Conservation (phyloP, 37 sponge, comb jelly and placozoan genomes). For the Chondrilla cf. caribensis region DNA sequence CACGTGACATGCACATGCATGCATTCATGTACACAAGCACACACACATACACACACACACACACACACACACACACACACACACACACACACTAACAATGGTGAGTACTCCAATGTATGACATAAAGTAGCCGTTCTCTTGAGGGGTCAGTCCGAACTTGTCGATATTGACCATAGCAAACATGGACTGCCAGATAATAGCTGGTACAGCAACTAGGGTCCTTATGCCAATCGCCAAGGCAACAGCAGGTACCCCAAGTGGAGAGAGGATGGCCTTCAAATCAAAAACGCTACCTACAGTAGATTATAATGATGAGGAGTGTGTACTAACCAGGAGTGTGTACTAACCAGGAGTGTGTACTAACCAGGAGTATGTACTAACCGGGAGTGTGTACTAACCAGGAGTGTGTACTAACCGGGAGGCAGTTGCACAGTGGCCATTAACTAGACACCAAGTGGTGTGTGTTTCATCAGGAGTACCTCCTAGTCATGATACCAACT, state of each 20-base stretch:
- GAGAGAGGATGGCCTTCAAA: constrained; percentile 42
- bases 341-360: too few species aligned
- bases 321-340: too few species aligned
- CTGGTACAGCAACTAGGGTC: constrained; percentile 64
- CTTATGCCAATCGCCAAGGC: constrained; percentile 41
- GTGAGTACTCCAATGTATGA: constrained; percentile 64
- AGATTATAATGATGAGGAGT: too few species aligned
- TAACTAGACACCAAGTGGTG: too few species aligned
- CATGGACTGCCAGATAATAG: constrained; percentile 73
- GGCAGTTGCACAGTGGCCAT: too few species aligned
- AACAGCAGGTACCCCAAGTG: constrained; percentile 52
- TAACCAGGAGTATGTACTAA: too few species aligned
- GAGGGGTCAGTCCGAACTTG: constrained; percentile 58
- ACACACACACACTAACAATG: constrained; percentile 46
- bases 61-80: not conserved
- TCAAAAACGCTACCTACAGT: constrained; percentile 36
- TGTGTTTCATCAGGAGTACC: too few species aligned
- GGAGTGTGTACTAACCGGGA: too few species aligned
- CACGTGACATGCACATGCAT: not conserved
- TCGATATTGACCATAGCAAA: constrained; percentile 71
- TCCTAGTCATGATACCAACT: too few species aligned
- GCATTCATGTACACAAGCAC: not conserved
- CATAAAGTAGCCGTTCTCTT: constrained; percentile 61
- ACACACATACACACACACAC: not conserved
- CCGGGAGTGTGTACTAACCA: too few species aligned